A percentile compares a stretch with the other conserved stretches of the same genome.
Evolutionary conservation across 2,113 vertebrate genomes (phyloP).

Genomic region (Rhinolophus ferrumequinum): DNA sequence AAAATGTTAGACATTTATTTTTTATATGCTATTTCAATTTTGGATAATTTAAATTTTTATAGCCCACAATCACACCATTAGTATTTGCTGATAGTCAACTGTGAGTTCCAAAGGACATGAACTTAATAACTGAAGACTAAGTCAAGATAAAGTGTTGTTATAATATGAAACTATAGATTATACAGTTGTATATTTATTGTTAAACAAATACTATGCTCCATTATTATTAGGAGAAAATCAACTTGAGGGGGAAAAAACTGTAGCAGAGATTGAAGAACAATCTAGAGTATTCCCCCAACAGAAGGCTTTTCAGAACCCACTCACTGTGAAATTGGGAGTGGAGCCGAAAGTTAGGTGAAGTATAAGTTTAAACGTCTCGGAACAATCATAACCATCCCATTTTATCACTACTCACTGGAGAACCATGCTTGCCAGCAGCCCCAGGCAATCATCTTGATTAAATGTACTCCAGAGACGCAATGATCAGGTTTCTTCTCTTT

Average conservation of each 20-base stretch:
- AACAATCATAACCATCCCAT: slow-evolving; percentile 28
- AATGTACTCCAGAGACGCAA: slow-evolving; percentile 42
- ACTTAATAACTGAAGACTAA: not conserved
- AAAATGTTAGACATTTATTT: not conserved
- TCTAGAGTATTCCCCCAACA: not conserved
- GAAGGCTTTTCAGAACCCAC: slow-evolving; percentile 11
- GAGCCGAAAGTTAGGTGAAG: slow-evolving; percentile 13
- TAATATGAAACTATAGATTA: not conserved
- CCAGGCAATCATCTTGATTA: slow-evolving; percentile 58
- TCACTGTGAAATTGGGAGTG: not conserved
- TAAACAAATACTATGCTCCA: slow-evolving; percentile 34
- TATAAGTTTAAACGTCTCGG: not conserved
- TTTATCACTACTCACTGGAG: slow-evolving; percentile 36
- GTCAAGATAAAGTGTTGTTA: not conserved
- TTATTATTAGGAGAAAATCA: slow-evolving; percentile 18
- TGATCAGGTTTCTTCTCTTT: slow-evolving; percentile 42
- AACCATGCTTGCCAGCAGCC: not conserved
- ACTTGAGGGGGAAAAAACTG: not conserved
- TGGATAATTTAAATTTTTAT: slow-evolving; percentile 10
- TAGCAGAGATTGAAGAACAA: not conserved
- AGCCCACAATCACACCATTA: not conserved
- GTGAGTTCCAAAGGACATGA: not conserved
- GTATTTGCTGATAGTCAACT: not conserved
- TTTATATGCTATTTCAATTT: slow-evolving; percentile 14
- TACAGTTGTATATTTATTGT: not conserved